Percentiles rank a stretch among this genome's conserved stretches.
phyloP scores from a whole-genome alignment of 1,140 invertebrate species.

The Odontomachus brunneus region DNA sequence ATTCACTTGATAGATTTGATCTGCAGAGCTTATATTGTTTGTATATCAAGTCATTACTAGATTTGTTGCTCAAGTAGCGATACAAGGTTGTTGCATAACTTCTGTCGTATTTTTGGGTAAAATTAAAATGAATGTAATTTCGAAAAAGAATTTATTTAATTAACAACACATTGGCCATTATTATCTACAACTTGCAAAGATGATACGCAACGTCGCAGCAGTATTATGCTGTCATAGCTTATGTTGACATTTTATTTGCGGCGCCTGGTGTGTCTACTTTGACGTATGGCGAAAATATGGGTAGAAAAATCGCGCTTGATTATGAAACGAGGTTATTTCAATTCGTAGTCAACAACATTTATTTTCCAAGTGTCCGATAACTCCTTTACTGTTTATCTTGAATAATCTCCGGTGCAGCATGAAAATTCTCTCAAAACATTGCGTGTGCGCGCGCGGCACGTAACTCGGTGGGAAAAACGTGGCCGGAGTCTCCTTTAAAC shows the following conservation, averaged over 20 bases:
- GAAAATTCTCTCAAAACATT: neutral
- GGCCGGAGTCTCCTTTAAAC: conserved; percentile 9
- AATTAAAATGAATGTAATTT: too few relatives aligned
- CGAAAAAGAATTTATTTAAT: too few relatives aligned
- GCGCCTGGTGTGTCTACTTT: neutral
- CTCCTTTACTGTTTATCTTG: conserved; percentile 22
- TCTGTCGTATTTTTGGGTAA: too few relatives aligned
- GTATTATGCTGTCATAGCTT: too few relatives aligned
- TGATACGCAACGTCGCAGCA: too few relatives aligned
- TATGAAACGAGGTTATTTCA: conserved; percentile 10
- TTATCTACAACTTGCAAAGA: too few relatives aligned
- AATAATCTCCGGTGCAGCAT: conserved; percentile 7
- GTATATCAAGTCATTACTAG: too few relatives aligned
- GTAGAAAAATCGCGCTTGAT: neutral
- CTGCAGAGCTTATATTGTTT: too few relatives aligned
- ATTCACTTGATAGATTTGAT: too few relatives aligned
- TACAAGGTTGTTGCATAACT: too few relatives aligned
- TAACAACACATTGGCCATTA: too few relatives aligned
- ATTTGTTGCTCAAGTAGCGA: too few relatives aligned
- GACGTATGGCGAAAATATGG: neutral
- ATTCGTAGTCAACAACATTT: neutral
- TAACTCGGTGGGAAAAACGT: conserved; percentile 6
- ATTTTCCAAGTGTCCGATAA: neutral
- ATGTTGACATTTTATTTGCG: neutral
- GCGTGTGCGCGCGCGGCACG: conserved; percentile 1